Conservation (phyloP, 2,113 vertebrate species). For the Embiotoca jacksoni region DNA sequence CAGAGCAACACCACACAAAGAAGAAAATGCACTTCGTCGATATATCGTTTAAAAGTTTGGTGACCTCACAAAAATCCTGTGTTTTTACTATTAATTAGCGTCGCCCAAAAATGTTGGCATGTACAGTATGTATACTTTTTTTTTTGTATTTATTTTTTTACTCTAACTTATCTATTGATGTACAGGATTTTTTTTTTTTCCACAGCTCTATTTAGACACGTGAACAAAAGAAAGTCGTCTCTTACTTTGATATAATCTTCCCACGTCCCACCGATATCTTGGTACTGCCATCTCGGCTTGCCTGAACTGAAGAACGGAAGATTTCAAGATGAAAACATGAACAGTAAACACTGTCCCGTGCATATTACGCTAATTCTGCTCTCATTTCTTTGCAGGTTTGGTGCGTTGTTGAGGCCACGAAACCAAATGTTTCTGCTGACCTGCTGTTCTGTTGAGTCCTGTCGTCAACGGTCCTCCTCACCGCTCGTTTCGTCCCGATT, state of each 20-base stretch:
- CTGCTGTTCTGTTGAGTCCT: constrained; percentile 37
- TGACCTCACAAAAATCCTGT: too few relatives aligned
- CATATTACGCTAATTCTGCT: too few relatives aligned
- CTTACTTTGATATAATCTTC: constrained; percentile 69
- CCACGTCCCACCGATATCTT: constrained; percentile 58
- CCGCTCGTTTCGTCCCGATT: constrained; percentile 36
- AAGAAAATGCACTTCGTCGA: too few relatives aligned
- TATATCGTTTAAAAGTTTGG: too few relatives aligned
- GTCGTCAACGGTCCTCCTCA: constrained; percentile 47
- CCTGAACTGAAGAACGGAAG: constrained; percentile 26
- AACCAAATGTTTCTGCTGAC: constrained; percentile 36
- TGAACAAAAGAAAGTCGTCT: background rate
- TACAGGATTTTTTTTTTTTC: background rate
- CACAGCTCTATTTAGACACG: too few relatives aligned
- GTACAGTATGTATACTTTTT: too few relatives aligned
- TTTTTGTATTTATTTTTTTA: too few relatives aligned
- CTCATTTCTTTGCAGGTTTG: too few relatives aligned
- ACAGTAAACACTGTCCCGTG: background rate
- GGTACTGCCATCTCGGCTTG: constrained; percentile 67
- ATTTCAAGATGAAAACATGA: background rate
- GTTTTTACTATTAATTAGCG: too few relatives aligned
- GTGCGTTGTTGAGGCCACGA: too few relatives aligned
- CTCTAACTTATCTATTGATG: background rate
- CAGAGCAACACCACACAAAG: background rate
- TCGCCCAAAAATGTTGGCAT: too few relatives aligned